phyloP scores from a whole-genome alignment of 2,888 invertebrate genomes.

The Hypsopygia costalis region DNA sequence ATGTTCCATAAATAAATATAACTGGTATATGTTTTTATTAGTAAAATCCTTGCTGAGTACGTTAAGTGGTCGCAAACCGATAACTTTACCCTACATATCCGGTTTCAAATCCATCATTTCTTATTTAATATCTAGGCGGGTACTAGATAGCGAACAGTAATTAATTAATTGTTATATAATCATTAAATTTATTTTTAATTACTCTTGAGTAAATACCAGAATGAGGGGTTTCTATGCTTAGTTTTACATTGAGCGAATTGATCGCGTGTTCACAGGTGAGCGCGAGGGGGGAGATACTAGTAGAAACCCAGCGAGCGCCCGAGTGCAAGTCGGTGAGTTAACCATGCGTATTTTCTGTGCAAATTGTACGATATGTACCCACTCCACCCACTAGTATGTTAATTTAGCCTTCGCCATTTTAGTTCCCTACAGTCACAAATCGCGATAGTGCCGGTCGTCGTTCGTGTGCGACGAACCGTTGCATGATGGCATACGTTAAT shows the following conservation, averaged over 20 bases:
- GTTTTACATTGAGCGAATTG: conserved; percentile 66
- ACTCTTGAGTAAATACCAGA: no score
- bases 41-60: no score
- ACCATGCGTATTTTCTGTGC: conserved; percentile 26
- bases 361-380: background rate
- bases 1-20: no score
- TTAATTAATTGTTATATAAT: no score
- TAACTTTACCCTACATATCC: no score
- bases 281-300: conserved; percentile 74
- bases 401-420: conserved; percentile 14
- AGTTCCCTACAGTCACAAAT: conserved; percentile 13
- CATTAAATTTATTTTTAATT: no score
- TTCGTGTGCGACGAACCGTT: conserved; percentile 44
- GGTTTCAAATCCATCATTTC: no score
- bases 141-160: no score
- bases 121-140: no score
- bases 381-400: conserved; percentile 1
- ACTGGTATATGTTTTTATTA: no score
- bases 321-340: conserved; percentile 72
- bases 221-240: conserved; percentile 36
- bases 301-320: conserved; percentile 71
- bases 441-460: conserved; percentile 28
- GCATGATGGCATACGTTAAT: conserved; percentile 62
- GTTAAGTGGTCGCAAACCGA: no score
- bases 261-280: conserved; percentile 76